Base-by-base conservation (phyloP, 2,888 invertebrate species). In the Teleiodes luculella region DNA sequence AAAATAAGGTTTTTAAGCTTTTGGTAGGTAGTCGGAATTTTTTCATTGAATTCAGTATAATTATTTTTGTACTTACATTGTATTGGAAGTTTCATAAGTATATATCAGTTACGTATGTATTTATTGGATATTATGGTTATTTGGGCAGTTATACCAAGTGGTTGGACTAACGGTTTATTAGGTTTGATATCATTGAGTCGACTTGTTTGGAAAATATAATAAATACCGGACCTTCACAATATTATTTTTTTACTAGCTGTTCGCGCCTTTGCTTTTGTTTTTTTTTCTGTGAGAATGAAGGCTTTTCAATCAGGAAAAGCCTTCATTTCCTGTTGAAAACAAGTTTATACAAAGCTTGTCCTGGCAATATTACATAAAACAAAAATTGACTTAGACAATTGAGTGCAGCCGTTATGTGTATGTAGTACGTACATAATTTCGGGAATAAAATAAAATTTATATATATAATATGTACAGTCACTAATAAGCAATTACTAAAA, bases 81-180 rank as follows among this genome's bases (percentile, higher is more conserved):
- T 81, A 81, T 82, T 80, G 80, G 66, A 71, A 73, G 75, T 67
- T 24, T 24, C 6, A 24, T 6, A 24, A 3, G 24, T 24, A 6
- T 24, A 4, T 24, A n/a, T n/a, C n/a, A 62, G 68, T 74, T 66
- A 70, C 72, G 65, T 81, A 78, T 84, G 68, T 80, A 73, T 83
- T 85, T 80, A 76, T 74, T 80, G 74, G 74, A 81, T 79, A 83
- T 86, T 87, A 83, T 79, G 6, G 24, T 24, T 24, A 24, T 6
- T 24, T 24, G 6, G 24, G 24, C 6, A 18, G 11, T 18, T 41
- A 41, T 41, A 18, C 11, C 7, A 11, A 16, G 35, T n/a, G 20
- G 39, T 11, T 11, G 11, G 14, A 14, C 13, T 36, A 41, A 41
- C 39, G 39, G 39, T 41, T 18, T 18, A 3, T 10, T 16, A 20